Evolutionary conservation across 2,797 vertebrate species (phyloP).

Genomic region (Lophotriccus pileatus): DNA sequence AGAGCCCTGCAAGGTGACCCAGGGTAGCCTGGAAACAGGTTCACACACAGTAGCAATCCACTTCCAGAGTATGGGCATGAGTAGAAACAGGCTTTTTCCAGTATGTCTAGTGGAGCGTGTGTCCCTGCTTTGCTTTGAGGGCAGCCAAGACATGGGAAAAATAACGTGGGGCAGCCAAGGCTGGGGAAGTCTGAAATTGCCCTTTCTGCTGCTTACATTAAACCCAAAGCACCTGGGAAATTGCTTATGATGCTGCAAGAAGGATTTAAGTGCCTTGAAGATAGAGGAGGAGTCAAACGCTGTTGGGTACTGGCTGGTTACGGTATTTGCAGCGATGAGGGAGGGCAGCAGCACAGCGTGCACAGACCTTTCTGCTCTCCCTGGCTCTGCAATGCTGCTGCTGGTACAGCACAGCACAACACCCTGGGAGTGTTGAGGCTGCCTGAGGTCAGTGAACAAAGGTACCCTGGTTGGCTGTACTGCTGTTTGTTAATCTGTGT

Average conservation of each 20-base stretch:
- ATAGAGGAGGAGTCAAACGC: not conserved
- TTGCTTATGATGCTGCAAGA: not conserved
- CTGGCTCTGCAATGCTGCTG: not conserved
- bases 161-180: not conserved
- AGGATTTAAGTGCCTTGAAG: not conserved
- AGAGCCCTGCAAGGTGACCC: not conserved
- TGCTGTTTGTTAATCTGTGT: not conserved
- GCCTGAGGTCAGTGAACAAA: not conserved
- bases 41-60: not conserved
- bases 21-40: not conserved
- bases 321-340: accelerated
- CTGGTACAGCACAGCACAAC: not conserved
- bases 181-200: not conserved
- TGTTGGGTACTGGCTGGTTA: not conserved
- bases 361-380: not conserved
- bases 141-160: not conserved
- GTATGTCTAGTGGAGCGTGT: not conserved
- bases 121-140: not conserved
- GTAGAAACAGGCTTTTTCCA: not conserved
- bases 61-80: not conserved
- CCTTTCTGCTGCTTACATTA: not conserved
- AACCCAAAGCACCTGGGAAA: not conserved
- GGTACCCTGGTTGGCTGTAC: not conserved
- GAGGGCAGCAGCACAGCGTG: not conserved
- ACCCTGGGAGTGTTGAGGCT: not conserved